Base-by-base conservation (phyloP, 2,797 vertebrate species). In the Cichlasoma orientale region DNA sequence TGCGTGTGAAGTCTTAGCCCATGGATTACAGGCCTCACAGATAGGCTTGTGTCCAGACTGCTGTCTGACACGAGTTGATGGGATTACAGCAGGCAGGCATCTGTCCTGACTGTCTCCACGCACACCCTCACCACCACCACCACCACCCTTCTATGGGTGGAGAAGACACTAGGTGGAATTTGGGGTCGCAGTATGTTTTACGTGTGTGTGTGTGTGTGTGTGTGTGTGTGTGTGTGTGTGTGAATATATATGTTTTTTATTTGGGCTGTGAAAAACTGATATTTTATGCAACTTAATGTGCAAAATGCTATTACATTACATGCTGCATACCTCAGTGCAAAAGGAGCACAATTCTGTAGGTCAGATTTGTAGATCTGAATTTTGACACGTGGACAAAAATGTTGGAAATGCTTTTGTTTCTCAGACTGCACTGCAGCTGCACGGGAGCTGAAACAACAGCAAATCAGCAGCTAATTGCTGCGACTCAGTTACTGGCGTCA, bases 51-150 rank as follows among this genome's bases (percentile, higher is more conserved):
- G 90, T 93, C 92, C 92, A 93, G 90, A 90, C 89, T 90, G 89
- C 94, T 94, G 90, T 94, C 94, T 94, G 93, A 95, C 94, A 93
- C 90, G 94, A 95, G 90, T 93, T 96, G 94, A 96, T 95, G 83
- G 83, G 94, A 96, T 96, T 96, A 96, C 87, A 94, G 86, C 89
- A 84, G 89, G 88, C 90, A 88, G 85, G 91, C 92, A 88, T 92
- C 86, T 84, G 92, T 94, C 93, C 93, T 93, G 89, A 90, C 41
- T 50, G 68, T 89, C 41, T 29, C 59, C 25, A 29, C 53, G 38
- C 38, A 1, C 75, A 29, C 44, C 68, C 54, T 25, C 38, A 31
- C 69, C 50, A 4, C 16, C 38, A 31, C 69, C 50, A 4, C 16
- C 47, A 4, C 10, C 38, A 41, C 33, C 68, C n/a, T 36, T 6